These are phyloP conservation scores for Myoxocephalus aenaeus DNA, from an alignment of 2,797 vertebrate genomes.

Conservation along the genomic window DNA sequence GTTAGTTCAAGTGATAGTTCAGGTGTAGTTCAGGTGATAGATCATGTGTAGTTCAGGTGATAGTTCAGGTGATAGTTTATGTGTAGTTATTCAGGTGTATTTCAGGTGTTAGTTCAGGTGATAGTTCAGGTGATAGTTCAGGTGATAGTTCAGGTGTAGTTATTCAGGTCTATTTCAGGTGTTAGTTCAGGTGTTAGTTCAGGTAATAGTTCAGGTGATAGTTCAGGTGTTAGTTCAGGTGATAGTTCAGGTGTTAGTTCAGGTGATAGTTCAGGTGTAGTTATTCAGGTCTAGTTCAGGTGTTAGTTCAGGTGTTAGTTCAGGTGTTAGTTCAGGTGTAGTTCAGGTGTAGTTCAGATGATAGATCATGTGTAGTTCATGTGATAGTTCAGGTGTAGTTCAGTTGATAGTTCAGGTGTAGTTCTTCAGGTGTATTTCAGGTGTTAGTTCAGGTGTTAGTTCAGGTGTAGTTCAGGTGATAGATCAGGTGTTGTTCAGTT, in stretches of 20 bases:
- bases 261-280: not conserved
- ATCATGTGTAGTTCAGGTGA: too few relatives aligned
- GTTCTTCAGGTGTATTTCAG: not conserved
- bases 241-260: not conserved
- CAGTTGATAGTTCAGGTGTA: too few relatives aligned
- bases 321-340: not conserved
- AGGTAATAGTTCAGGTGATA: not conserved
- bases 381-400: too few relatives aligned
- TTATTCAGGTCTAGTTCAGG: not conserved
- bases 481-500: too few relatives aligned
- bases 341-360: not conserved
- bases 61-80: not conserved
- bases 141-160: not conserved
- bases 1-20: too few relatives aligned
- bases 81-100: too few relatives aligned
- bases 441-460: not conserved
- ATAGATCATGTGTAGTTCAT: not conserved
- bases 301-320: not conserved
- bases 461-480: not conserved
- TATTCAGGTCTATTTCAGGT: not conserved
- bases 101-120: not conserved
- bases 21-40: too few relatives aligned
- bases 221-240: not conserved
- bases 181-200: not conserved
- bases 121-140: too few relatives aligned